Evolutionary conservation across 2,113 vertebrate genomes (phyloP).

Genomic region (Rhinoderma darwinii): DNA sequence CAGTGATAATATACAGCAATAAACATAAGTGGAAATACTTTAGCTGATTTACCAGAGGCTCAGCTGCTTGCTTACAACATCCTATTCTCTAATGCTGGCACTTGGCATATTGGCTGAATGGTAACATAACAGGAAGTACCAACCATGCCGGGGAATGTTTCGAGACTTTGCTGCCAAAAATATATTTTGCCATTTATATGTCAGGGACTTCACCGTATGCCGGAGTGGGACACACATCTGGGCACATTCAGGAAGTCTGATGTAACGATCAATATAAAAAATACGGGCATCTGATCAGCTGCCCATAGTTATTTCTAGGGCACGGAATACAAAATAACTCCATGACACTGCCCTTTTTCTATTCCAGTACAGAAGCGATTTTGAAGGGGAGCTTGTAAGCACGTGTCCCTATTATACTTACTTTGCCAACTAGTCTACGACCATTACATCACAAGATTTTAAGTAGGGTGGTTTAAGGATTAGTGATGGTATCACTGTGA

Average conservation of each 20-base stretch:
- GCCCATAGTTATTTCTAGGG: background rate
- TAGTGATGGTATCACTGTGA: too few species aligned
- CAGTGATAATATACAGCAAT: too few species aligned
- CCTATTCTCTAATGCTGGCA: background rate
- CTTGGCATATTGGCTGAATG: background rate
- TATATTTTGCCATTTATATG: background rate
- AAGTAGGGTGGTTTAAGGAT: too few species aligned
- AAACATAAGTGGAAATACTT: too few species aligned
- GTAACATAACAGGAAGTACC: background rate
- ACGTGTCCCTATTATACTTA: too few species aligned
- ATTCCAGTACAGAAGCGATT: too few species aligned
- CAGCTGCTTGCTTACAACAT: background rate
- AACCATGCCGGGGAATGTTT: background rate
- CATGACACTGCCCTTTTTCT: background rate
- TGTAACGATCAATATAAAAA: too few species aligned
- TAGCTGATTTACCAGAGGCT: too few species aligned
- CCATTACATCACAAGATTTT: too few species aligned
- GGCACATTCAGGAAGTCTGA: background rate
- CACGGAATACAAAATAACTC: background rate
- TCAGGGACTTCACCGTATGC: background rate
- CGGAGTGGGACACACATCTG: background rate
- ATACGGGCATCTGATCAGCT: background rate
- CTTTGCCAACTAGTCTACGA: too few species aligned
- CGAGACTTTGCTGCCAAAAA: background rate
- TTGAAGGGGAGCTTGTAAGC: too few species aligned